Percentiles rank a stretch among this genome's conserved stretches.
Evolutionary conservation across 1,140 invertebrate genomes (phyloP).

Genomic region (Akabosia matsudoensis): DNA sequence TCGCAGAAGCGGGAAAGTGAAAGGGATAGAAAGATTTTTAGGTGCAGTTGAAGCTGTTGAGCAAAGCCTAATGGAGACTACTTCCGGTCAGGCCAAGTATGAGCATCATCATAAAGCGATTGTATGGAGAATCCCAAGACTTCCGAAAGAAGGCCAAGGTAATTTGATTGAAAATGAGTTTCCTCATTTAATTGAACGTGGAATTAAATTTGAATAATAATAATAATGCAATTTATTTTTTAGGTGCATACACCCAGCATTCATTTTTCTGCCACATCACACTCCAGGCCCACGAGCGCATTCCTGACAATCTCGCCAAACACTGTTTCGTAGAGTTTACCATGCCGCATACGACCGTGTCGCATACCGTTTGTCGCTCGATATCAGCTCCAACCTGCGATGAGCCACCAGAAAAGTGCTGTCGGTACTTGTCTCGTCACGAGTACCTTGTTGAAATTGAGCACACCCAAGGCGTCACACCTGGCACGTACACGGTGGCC

Average conservation of each 20-base stretch:
- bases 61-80: conserved; percentile 92
- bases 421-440: conserved; percentile 92
- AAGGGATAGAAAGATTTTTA: conserved; percentile 89
- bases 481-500: conserved; percentile 42
- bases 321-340: conserved; percentile 93
- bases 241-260: conserved; percentile 94
- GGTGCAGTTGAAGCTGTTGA: conserved; percentile 87
- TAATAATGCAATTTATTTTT: conserved; percentile 46
- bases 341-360: conserved; percentile 97
- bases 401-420: conserved; percentile 97
- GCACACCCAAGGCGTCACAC: conserved; percentile 38
- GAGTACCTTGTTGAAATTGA: conserved; percentile 66
- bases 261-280: conserved; percentile 88
- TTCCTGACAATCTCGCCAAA: conserved; percentile 85
- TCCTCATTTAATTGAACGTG: no score
- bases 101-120: conserved; percentile 96
- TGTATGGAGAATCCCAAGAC: conserved; percentile 93
- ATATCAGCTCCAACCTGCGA: conserved; percentile 86
- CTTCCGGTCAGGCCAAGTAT: conserved; percentile 97
- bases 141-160: conserved; percentile 97
- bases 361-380: conserved; percentile 91
- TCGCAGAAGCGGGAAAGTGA: conserved; percentile 82
- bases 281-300: conserved; percentile 93
- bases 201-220: conserved; percentile 2
- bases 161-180: conserved; percentile 31